Evolutionary conservation across 2,797 vertebrate genomes (phyloP), one percentile per base, ranked within the genome.

Genomic region (Poecile montanus): DNA sequence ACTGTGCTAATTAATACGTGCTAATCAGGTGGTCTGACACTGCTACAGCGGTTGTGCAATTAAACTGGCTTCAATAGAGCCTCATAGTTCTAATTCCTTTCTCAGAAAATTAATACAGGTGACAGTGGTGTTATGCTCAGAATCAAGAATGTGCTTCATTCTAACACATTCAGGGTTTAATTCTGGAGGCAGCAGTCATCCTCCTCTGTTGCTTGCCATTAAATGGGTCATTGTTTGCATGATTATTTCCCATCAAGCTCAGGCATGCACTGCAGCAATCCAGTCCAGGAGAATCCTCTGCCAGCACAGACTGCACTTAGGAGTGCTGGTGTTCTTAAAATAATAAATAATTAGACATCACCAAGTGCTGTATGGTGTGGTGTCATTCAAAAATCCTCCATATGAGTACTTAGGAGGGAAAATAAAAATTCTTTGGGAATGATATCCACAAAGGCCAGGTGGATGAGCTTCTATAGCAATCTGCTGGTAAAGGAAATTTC

Each of bases 201-300:
- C 54, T 83, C 61, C 85, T 50, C 54, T 58, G 13, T 38, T 88
- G 62, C 78, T 93, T 62, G 51, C 82, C 79, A 68, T 94, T 83
- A 93, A 93, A 77, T 81, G 89, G 89, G 66, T 88, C 79, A 19
- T 84, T 91, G 70, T 96, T 91, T 81, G 79, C 88, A 36, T 89
- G 38, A 66, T 13, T 85, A 72, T 78, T 88, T 44, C 89, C 80
- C 85, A 85, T 74, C 70, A 21, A 54, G 38, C 72, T 51, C 42
- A 22, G 65, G 85, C 54, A 34, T 86, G 66, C n/a, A 15, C 27
- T 80, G 76, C 75, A 85, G 60, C 48, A 56, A 6, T 42, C 71
- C 58, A 15, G 68, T 47, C 66, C 66, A 67, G 72, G 65, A 71
- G 42, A 51, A 26, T 30, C n/a, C 36, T 82, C 44, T 62, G 53